These are phyloP conservation scores for Anneissia japonica DNA, from an alignment of 35 echinoderm and acorn worm species.

Conservation along the genomic window DNA sequence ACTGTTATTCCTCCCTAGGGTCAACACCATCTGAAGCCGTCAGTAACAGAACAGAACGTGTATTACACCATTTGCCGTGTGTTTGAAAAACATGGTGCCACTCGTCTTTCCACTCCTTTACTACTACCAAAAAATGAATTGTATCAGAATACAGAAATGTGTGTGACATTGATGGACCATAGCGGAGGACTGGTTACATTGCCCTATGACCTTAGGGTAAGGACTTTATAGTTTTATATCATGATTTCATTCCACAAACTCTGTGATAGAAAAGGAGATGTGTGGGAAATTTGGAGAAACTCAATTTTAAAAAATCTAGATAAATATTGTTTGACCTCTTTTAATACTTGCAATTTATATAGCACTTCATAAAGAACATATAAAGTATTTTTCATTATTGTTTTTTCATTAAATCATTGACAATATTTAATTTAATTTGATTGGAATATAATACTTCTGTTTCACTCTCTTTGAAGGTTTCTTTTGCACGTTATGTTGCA, in stretches of 20 bases:
- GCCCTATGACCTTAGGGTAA: constrained; percentile 83
- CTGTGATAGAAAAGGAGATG: neutral
- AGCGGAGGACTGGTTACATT: constrained; percentile 66
- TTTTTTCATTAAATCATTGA: too few relatives aligned
- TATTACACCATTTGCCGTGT: constrained; percentile 56
- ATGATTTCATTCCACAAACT: too few relatives aligned
- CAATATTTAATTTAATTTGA: too few relatives aligned
- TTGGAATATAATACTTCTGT: too few relatives aligned
- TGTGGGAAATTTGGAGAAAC: neutral
- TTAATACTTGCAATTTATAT: too few relatives aligned
- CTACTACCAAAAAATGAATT: constrained; percentile 67
- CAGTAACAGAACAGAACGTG: constrained; percentile 57
- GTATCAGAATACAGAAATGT: constrained; percentile 39
- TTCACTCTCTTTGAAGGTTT: constrained; percentile 51
- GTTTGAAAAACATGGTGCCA: constrained; percentile 76
- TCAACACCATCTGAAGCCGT: constrained; percentile 18
- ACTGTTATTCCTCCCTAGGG: neutral
- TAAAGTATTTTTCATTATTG: too few relatives aligned
- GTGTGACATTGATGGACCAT: constrained; percentile 64
- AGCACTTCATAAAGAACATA: too few relatives aligned
- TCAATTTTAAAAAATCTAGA: too few relatives aligned
- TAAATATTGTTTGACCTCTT: too few relatives aligned
- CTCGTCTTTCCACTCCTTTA: constrained; percentile 61
- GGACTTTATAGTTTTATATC: too few relatives aligned
- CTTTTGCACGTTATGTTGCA: constrained; percentile 94